Percentiles rank a stretch among this genome's conserved stretches.
Evolutionary conservation across 2,797 vertebrate genomes (phyloP).

Genomic region (Anableps anableps): DNA sequence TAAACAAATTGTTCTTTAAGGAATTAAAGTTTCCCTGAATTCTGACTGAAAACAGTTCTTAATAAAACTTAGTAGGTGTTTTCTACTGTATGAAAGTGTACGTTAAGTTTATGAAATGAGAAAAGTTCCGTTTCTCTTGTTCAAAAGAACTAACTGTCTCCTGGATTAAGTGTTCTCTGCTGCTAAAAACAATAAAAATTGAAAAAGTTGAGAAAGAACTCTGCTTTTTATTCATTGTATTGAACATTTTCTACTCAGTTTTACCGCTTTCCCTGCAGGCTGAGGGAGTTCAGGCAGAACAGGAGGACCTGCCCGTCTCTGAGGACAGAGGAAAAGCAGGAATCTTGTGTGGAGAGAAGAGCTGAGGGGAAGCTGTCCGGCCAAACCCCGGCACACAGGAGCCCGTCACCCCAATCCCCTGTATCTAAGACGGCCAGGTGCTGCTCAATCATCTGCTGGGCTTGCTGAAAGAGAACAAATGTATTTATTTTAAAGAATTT

Average conservation of each 20-base stretch:
- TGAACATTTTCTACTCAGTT: constrained; percentile 3
- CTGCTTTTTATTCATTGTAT: neutral
- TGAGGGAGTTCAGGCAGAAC: constrained; percentile 90
- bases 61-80: neutral
- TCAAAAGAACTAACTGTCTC: neutral
- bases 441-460: constrained; percentile 85
- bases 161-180: neutral
- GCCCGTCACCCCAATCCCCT: constrained; percentile 82
- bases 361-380: constrained; percentile 89
- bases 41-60: neutral
- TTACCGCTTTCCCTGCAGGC: constrained; percentile 87
- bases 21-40: neutral
- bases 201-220: neutral
- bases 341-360: constrained; percentile 89
- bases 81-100: neutral
- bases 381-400: constrained; percentile 93
- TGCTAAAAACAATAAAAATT: neutral
- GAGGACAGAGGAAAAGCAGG: constrained; percentile 87
- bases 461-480: constrained; percentile 76
- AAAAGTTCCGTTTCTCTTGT: neutral
- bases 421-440: constrained; percentile 81
- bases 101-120: neutral
- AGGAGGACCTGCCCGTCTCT: constrained; percentile 92
- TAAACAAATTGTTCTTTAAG: neutral
- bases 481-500: neutral